Conservation (phyloP, 2,888 invertebrate genomes). For the Pocota personata region DNA sequence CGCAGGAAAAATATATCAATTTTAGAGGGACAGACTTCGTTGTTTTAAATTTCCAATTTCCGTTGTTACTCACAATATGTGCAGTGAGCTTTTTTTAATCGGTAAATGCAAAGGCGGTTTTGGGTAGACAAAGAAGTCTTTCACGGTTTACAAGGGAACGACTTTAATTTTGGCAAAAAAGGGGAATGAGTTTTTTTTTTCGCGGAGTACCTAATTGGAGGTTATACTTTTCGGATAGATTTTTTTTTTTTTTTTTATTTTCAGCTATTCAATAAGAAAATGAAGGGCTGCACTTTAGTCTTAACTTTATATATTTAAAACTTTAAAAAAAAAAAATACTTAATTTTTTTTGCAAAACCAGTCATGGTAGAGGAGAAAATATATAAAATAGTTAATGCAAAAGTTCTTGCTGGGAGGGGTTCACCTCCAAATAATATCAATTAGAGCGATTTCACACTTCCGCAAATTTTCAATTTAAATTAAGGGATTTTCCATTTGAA, state of each 20-base stretch:
- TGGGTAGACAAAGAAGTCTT: slow-evolving; percentile 33
- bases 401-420: too few species aligned
- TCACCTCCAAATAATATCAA: neutral
- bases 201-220: neutral
- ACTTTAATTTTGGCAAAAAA: neutral
- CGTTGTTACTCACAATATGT: slow-evolving; percentile 4
- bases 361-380: slow-evolving; percentile 11
- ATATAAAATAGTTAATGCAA: neutral
- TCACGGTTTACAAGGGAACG: neutral
- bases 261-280: neutral
- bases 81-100: slow-evolving; percentile 47
- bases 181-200: neutral
- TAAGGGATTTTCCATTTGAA: slow-evolving; percentile 22
- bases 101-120: slow-evolving; percentile 23
- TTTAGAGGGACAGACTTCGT: slow-evolving; percentile 16
- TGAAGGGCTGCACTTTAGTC: neutral
- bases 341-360: neutral
- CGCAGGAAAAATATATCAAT: neutral
- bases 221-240: neutral
- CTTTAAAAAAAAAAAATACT: neutral
- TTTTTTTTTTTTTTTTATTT: too few species aligned
- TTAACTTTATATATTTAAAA: neutral
- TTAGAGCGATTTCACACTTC: slow-evolving; percentile 6
- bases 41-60: slow-evolving; percentile 22
- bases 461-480: slow-evolving; percentile 13